phyloP scores from a whole-genome alignment of 2,888 invertebrate genomes.

The Zonitis immaculata region DNA sequence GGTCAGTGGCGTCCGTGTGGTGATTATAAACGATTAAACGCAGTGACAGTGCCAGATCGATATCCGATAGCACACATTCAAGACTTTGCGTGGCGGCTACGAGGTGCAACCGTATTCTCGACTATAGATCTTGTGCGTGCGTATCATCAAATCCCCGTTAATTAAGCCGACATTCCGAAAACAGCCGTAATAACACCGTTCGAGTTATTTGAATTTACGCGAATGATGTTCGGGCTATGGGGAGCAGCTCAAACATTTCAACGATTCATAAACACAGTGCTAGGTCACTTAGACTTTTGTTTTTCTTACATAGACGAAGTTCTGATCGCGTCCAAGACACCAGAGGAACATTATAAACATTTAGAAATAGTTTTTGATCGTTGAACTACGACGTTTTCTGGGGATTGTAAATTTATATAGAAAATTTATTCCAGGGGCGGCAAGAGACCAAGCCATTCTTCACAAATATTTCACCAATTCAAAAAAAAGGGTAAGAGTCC shows the following conservation, averaged over 20 bases:
- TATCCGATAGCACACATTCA: conserved; percentile 25
- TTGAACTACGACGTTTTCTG: conserved; percentile 17
- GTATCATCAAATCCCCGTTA: conserved; percentile 41
- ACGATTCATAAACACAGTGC: conserved; percentile 38
- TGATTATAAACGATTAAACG: conserved; percentile 27
- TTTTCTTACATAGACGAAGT: conserved; percentile 40
- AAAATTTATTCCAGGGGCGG: conserved; percentile 17
- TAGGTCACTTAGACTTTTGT: conserved; percentile 33
- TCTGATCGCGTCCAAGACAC: conserved; percentile 29
- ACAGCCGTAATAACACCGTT: conserved; percentile 30
- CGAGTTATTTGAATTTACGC: conserved; percentile 33
- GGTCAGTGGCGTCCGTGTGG: conserved; percentile 16
- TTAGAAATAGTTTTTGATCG: conserved; percentile 26
- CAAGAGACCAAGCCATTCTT: conserved; percentile 15
- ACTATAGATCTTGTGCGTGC: conserved; percentile 24
- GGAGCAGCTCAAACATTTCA: conserved; percentile 46
- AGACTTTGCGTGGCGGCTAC: conserved; percentile 20
- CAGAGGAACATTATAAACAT: conserved; percentile 29
- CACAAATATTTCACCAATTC: too few relatives aligned
- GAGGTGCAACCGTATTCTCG: conserved; percentile 11
- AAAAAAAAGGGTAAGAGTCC: not conserved
- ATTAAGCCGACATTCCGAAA: conserved; percentile 27
- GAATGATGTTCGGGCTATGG: conserved; percentile 40
- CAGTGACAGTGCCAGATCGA: conserved; percentile 21
- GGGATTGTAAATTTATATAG: conserved; percentile 24